Evolutionary conservation across 2,113 vertebrate species (phyloP).

Genomic region (Lynx canadensis): DNA sequence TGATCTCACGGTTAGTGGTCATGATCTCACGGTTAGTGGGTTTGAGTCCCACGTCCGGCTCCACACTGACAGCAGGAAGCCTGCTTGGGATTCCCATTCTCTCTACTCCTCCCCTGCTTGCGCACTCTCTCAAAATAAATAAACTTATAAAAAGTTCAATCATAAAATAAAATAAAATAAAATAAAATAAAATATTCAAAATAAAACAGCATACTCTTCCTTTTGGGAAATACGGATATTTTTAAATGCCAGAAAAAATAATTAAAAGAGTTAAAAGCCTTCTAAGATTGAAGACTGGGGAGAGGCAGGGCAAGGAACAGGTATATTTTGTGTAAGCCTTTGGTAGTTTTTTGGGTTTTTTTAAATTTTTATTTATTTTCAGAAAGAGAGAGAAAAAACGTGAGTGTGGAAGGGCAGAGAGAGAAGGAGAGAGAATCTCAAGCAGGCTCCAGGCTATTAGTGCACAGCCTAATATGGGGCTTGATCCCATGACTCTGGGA

Average conservation of each 20-base stretch:
- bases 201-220: neutral
- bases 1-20: no score
- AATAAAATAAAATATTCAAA: slow-evolving; percentile 26
- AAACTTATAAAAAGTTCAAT: neutral
- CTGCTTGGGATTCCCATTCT: neutral
- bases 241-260: slow-evolving; percentile 22
- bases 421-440: no score
- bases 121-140: neutral
- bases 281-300: neutral
- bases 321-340: neutral
- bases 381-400: no score
- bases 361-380: no score
- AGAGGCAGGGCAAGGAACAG: neutral
- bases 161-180: slow-evolving; percentile 5
- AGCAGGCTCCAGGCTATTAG: no score
- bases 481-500: no score
- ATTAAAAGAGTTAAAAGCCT: neutral
- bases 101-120: neutral
- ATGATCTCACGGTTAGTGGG: no score
- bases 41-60: no score
- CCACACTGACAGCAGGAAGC: neutral
- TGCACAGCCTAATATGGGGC: no score
- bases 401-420: no score
- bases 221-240: slow-evolving; percentile 13
- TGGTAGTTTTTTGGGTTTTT: neutral